A percentile compares a stretch with the other conserved stretches of the same genome.
phyloP scores from a whole-genome alignment of 2,888 invertebrate genomes.

The Epistrophe eligans region DNA sequence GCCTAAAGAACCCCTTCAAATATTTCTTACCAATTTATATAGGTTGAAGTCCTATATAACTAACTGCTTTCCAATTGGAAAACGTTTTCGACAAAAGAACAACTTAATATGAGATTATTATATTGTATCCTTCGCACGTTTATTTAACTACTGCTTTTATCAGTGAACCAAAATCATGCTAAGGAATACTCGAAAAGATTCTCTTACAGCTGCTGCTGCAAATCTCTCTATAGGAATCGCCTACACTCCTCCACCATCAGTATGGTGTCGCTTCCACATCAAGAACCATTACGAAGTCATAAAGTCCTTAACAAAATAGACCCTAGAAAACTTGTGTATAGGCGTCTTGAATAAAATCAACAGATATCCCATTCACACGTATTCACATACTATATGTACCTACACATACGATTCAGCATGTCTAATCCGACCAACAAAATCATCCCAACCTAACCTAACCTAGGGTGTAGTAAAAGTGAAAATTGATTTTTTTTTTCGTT shows the following conservation, averaged over 20 bases:
- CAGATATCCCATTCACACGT: conserved; percentile 70
- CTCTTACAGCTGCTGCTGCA: neutral
- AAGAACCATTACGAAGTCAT: conserved; percentile 62
- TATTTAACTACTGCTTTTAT: conserved; percentile 33
- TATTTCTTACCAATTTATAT: neutral
- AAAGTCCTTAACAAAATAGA: conserved; percentile 65
- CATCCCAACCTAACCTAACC: conserved; percentile 3
- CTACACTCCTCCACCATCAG: neutral
- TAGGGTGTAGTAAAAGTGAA: conserved; percentile 40
- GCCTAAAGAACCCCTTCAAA: neutral
- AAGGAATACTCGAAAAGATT: conserved; percentile 28
- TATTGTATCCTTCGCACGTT: conserved; percentile 28
- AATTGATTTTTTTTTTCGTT: conserved; percentile 62
- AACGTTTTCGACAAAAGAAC: conserved; percentile 18
- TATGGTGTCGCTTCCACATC: neutral
- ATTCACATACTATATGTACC: conserved; percentile 29
- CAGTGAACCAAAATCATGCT: conserved; percentile 50
- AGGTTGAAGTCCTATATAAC: conserved; percentile 1
- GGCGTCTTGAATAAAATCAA: conserved; percentile 66
- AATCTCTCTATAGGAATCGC: neutral
- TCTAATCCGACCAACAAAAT: conserved; percentile 18
- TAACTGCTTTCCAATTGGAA: conserved; percentile 17
- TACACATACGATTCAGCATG: conserved; percentile 46
- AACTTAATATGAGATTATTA: conserved; percentile 32
- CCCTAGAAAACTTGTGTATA: conserved; percentile 58